These are phyloP conservation scores for Paramormyrops kingsleyae DNA, from an alignment of 2,113 vertebrate genomes.

Conservation along the genomic window DNA sequence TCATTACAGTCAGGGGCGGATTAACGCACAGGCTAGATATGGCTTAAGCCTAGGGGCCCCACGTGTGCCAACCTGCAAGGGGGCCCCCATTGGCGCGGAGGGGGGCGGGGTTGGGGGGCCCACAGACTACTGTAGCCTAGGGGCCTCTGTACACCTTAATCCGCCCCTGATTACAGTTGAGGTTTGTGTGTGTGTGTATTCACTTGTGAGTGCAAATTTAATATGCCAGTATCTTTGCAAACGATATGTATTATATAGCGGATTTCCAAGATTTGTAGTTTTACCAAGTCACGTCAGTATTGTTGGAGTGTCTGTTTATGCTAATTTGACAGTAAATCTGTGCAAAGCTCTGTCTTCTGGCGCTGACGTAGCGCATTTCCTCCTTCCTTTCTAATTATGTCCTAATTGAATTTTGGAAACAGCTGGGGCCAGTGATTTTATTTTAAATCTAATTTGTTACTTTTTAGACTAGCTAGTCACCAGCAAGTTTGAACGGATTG, in stretches of 20 bases:
- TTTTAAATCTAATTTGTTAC: not conserved
- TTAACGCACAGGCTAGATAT: too few relatives aligned
- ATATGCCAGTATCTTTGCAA: not conserved
- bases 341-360: not conserved
- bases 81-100: too few relatives aligned
- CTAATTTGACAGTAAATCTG: not conserved
- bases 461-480: not conserved
- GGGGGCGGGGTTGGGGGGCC: too few relatives aligned
- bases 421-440: not conserved
- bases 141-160: too few relatives aligned
- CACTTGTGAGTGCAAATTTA: not conserved
- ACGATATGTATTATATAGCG: not conserved
- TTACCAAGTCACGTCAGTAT: not conserved
- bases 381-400: constrained; percentile 3
- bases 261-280: not conserved
- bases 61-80: too few relatives aligned
- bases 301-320: not conserved
- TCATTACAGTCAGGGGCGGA: not conserved
- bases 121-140: too few relatives aligned
- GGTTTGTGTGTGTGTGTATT: not conserved
- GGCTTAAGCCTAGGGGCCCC: too few relatives aligned
- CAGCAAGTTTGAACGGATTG: not conserved
- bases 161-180: not conserved
- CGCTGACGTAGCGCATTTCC: not conserved
- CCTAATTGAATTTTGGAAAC: not conserved